Evolutionary conservation across 2,888 invertebrate species (phyloP).

Genomic region (Venusia cambrica): DNA sequence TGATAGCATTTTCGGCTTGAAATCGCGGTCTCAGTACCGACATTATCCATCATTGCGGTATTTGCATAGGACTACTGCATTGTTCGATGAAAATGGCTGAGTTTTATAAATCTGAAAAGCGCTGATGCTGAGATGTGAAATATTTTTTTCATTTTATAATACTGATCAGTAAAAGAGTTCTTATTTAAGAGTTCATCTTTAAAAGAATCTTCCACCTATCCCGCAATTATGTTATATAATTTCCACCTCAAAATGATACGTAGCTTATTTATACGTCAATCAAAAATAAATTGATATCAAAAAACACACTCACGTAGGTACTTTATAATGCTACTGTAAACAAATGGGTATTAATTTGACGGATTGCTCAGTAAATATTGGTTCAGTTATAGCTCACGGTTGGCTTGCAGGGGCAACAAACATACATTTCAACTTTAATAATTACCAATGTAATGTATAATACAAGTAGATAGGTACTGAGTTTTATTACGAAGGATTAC

Average conservation of each 20-base stretch:
- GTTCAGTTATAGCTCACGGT: constrained; percentile 51
- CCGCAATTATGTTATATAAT: no score
- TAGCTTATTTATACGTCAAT: constrained; percentile 21
- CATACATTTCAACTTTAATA: constrained; percentile 23
- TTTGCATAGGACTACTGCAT: constrained; percentile 51
- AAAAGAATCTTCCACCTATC: no score
- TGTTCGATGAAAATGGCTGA: constrained; percentile 7
- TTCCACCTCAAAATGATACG: no score
- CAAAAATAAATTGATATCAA: constrained; percentile 23
- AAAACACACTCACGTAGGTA: constrained; percentile 16
- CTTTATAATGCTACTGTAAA: constrained; percentile 26
- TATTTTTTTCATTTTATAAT: neutral
- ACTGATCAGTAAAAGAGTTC: no score
- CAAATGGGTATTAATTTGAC: constrained; percentile 62
- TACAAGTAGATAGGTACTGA: constrained; percentile 2
- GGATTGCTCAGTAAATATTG: constrained; percentile 62
- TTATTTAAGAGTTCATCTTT: no score
- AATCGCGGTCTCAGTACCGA: constrained; percentile 39
- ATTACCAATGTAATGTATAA: constrained; percentile 16
- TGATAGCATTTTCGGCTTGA: constrained; percentile 39
- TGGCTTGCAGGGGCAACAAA: constrained; percentile 44
- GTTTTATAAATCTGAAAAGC: no score
- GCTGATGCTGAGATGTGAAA: neutral
- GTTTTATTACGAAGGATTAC: constrained; percentile 3
- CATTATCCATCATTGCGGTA: constrained; percentile 52